Evolutionary conservation across 2,113 vertebrate genomes (phyloP), one percentile per base, ranked within the genome.

Genomic region (Perca flavescens): DNA sequence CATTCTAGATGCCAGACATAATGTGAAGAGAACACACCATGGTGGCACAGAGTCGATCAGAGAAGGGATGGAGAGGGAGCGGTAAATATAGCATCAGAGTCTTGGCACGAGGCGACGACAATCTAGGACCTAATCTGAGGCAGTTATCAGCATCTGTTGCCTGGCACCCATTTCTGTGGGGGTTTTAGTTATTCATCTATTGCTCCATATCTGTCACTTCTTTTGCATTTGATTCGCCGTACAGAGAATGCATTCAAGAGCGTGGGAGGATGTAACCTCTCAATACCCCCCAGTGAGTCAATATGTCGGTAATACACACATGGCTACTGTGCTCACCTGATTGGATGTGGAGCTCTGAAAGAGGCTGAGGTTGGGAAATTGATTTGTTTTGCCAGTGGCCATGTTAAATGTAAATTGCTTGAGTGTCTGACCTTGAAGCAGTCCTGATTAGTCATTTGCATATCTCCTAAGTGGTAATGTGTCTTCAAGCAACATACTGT

Each of bases 101-200:
- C 72, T 88, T 93, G 88, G 90, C 77, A 80, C 76, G 76, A 88
- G 84, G 75, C 52, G 25, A 16, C 65, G 49, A 92, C 87, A 92
- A 94, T 92, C 86, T 87, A 65, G 80, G 82, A 88, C 80, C 82
- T 92, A 88, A 94, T 93, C 90, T 89, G 88, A 87, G 71, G 83
- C 82, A 73, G 89, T 89, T 90, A 92, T 94, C 89, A 88, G 89
- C 88, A 93, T 93, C 92, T 94, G 92, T 93, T 89, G 85, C 88
- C 85, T 91, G 91, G 88, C 91, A 91, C 79, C 89, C 80, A 70
- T 79, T 87, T 90, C 85, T 88, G 81, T 83, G 83, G 82, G 76
- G 77, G 50, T 36, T 83, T 92, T 78, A 89, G 82, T 90, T 89
- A 86, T 93, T 92, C 91, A 88, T 92, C 88, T 80, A 75, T 78